phyloP scores from a whole-genome alignment of 64 coral and sea anemone species.

The Cladopsammia gracilis region DNA sequence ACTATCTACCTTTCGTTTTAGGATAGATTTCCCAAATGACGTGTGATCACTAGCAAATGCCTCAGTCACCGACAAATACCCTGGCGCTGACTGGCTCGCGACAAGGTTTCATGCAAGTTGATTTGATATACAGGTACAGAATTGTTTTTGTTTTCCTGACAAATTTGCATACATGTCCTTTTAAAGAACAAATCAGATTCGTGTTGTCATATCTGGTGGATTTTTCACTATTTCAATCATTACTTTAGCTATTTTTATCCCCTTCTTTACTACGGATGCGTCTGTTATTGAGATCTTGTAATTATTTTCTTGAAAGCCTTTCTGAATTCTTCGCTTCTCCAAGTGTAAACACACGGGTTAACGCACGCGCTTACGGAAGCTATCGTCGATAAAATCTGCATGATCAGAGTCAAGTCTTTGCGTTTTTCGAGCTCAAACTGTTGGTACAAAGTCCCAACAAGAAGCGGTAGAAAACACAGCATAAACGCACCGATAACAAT shows the following conservation, averaged over 20 bases:
- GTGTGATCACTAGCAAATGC: no score
- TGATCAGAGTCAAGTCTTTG: not conserved
- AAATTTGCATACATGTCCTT: no score
- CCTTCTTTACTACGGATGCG: not conserved
- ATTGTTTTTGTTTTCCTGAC: no score
- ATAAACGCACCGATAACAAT: constrained; percentile 52
- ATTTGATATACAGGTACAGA: no score
- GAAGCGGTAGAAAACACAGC: constrained; percentile 63
- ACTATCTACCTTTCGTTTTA: no score
- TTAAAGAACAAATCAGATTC: no score
- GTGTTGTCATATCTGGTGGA: no score
- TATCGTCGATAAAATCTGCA: constrained; percentile 51
- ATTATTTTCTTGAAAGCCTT: constrained; percentile 65
- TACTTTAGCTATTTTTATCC: not conserved
- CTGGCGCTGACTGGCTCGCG: no score
- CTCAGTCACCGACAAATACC: no score
- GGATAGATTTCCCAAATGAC: no score
- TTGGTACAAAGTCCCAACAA: constrained; percentile 48
- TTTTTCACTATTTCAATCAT: no score
- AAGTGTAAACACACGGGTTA: constrained; percentile 64
- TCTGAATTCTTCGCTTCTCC: constrained; percentile 71
- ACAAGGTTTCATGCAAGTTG: no score
- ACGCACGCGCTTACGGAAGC: constrained; percentile 34
- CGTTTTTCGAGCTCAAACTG: constrained; percentile 14
- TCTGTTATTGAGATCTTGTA: not conserved